Conservation (phyloP, 23 tunicate genomes). For the Diplosoma virens region DNA sequence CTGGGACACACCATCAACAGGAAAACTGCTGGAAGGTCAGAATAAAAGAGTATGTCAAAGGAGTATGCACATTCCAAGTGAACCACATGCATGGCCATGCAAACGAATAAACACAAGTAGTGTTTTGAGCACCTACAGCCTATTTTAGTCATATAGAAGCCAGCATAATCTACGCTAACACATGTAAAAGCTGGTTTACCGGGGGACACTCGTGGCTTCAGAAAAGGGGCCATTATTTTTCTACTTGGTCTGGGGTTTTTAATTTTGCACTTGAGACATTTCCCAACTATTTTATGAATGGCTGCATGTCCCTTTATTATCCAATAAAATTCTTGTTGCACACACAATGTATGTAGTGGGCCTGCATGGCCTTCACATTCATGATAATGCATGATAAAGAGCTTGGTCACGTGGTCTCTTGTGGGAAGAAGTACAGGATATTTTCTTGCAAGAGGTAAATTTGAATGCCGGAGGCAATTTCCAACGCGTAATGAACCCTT, state of each 20-base stretch:
- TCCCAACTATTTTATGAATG: neutral
- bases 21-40: too few relatives aligned
- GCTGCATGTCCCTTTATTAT: neutral
- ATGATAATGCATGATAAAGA: neutral
- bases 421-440: neutral
- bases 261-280: neutral
- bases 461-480: neutral
- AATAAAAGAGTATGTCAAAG: too few relatives aligned
- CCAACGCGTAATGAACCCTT: neutral
- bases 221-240: neutral
- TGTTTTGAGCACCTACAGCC: neutral
- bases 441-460: neutral
- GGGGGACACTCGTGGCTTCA: neutral
- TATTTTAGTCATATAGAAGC: neutral
- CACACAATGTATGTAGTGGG: neutral
- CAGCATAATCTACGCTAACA: neutral
- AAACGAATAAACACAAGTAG: neutral
- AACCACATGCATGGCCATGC: neutral
- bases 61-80: neutral
- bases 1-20: too few relatives aligned
- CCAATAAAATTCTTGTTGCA: neutral
- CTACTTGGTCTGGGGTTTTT: neutral
- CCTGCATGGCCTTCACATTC: neutral
- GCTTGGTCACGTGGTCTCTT: neutral
- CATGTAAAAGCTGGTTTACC: neutral